Evolutionary conservation across 2,888 invertebrate species (phyloP), one percentile per base, ranked within the genome.

Genomic region (Ethmia dodecea): DNA sequence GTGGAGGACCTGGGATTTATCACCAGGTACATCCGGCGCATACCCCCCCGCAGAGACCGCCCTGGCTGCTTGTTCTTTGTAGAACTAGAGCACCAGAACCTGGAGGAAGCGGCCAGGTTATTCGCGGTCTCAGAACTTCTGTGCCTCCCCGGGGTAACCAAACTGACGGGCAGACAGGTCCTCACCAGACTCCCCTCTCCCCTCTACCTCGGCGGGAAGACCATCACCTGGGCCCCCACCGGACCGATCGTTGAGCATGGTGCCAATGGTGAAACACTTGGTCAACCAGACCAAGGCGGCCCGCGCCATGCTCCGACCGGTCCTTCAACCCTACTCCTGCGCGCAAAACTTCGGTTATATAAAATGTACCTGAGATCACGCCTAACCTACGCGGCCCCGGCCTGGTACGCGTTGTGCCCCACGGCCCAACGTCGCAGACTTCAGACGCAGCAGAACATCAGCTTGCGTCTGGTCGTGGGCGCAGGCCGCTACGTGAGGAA

Each of bases 21-120:
- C 3, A 3, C 16, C 11, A 24, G 24, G 15, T 16, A 18, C 27
- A 13, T 22, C 2, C 16, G 13, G 5, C 9, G 11, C 10, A 28
- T 28, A 1, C 14, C 5, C n/a, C 33, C 40, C 2, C 33, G 28
- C 0, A 8, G 13, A 2, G 45, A 43, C 1, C 13, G 43, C 2
- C 43, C 44, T 0, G 45, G 45, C 5, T 42, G 48, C 22, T 27
- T 51, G 0, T 48, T 40, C 28, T 40, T n/a, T n/a, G n/a, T n/a
- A n/a, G n/a, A n/a, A n/a, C n/a, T n/a, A n/a, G n/a, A n/a, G n/a
- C n/a, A n/a, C n/a, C n/a, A n/a, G n/a, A n/a, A n/a, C n/a, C n/a
- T n/a, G n/a, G n/a, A n/a, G n/a, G n/a, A n/a, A n/a, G n/a, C n/a
- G n/a, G n/a, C n/a, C n/a, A n/a, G n/a, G n/a, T n/a, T n/a, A n/a